Percentiles rank a stretch among this genome's conserved stretches.
Conservation (phyloP, 2,113 vertebrate species). For the Bombycilla garrulus region DNA sequence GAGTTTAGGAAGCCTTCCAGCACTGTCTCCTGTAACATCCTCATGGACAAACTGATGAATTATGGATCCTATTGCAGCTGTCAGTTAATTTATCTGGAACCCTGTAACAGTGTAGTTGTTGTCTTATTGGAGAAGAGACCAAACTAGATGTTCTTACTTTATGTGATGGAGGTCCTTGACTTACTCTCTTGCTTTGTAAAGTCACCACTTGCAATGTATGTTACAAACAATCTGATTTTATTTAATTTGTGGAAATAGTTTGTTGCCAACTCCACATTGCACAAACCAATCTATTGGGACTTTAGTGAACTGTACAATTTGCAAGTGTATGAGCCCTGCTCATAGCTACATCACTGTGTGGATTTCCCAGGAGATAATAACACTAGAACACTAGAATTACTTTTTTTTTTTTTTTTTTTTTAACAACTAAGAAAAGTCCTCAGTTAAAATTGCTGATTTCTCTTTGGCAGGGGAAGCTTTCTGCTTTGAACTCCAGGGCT, state of each 20-base stretch:
- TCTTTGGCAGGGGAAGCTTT: neutral
- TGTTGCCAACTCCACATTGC: rapidly evolving
- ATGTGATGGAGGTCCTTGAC: neutral
- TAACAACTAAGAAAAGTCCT: neutral
- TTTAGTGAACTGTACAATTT: neutral
- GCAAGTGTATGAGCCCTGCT: neutral
- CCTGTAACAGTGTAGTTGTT: neutral
- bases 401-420: too few relatives aligned
- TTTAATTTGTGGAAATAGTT: neutral
- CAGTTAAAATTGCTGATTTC: neutral
- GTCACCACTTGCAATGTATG: neutral
- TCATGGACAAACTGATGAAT: neutral
- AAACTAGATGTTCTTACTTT: neutral
- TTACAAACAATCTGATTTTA: neutral
- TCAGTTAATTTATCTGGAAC: neutral
- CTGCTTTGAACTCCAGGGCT: neutral
- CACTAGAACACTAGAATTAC: too few relatives aligned
- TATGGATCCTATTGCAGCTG: neutral
- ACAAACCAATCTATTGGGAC: neutral
- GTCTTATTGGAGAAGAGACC: neutral
- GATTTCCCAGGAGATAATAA: neutral
- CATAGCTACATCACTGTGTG: rapidly evolving
- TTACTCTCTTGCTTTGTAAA: neutral
- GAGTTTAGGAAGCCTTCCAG: neutral
- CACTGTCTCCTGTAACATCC: neutral